Percentiles rank a stretch among this genome's conserved stretches.
Evolutionary conservation across 30 jellyfish, hydroid and myxozoan genomes (phyloP).

Genomic region (Cassiopea andromeda): DNA sequence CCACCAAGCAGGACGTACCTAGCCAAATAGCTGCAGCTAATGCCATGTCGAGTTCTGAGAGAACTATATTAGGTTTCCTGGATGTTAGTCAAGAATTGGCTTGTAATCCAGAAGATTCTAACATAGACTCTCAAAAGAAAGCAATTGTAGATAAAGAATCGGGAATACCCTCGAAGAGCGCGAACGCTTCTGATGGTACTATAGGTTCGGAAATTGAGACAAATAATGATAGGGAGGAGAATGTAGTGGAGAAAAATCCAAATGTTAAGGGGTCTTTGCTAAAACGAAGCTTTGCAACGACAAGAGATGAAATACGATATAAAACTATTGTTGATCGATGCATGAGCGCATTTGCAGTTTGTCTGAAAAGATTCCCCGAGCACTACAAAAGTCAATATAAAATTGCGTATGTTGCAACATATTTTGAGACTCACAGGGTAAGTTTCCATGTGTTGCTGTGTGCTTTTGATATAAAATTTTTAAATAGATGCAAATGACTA

Average conservation of each 20-base stretch:
- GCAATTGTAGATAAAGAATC: not conserved
- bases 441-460: not conserved
- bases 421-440: conserved; percentile 67
- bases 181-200: not conserved
- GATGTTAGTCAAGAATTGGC: not conserved
- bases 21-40: not conserved
- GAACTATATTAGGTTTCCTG: not conserved
- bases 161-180: not conserved
- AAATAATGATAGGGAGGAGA: not conserved
- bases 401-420: conserved; percentile 77
- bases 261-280: conserved; percentile 6
- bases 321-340: conserved; percentile 71
- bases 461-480: not conserved
- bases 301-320: conserved; percentile 33
- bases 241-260: not conserved
- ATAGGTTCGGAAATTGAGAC: not conserved
- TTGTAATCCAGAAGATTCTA: not conserved
- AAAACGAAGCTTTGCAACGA: conserved; percentile 25
- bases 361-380: conserved; percentile 93
- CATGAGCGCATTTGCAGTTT: conserved; percentile 70
- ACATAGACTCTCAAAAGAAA: not conserved
- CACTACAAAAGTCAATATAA: conserved; percentile 91
- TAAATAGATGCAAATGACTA: not conserved
- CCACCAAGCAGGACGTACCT: not conserved
- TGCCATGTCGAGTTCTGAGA: not conserved